Conservation (phyloP, 2,113 vertebrate species). For the Scartelaos histophorus region DNA sequence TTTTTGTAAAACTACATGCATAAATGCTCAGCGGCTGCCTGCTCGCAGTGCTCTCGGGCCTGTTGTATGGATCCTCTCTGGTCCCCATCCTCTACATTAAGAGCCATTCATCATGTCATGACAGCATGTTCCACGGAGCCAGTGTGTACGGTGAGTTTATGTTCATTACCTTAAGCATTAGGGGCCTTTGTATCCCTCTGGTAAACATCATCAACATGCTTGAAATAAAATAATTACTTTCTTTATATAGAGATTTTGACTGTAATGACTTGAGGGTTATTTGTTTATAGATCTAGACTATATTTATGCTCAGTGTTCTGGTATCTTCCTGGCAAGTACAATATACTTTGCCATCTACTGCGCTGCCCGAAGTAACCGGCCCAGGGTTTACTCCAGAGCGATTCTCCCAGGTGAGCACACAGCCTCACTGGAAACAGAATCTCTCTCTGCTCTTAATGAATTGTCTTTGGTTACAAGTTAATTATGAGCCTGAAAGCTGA, state of each 20-base stretch:
- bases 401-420: conserved; percentile 81
- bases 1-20: not conserved
- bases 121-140: conserved; percentile 80
- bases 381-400: conserved; percentile 81
- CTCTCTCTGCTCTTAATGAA: too few relatives aligned
- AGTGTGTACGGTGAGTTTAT: conserved; percentile 83
- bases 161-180: not conserved
- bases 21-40: conserved; percentile 79
- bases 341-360: conserved; percentile 89
- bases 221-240: not conserved
- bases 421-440: not conserved
- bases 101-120: conserved; percentile 79
- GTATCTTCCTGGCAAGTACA: conserved; percentile 86
- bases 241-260: not conserved
- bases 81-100: conserved; percentile 90
- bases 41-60: conserved; percentile 82
- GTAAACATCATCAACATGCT: not conserved
- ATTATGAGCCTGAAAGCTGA: too few relatives aligned
- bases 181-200: not conserved
- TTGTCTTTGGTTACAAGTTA: too few relatives aligned
- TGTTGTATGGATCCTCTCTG: conserved; percentile 85
- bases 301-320: conserved; percentile 84
- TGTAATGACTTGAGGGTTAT: not conserved
- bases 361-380: conserved; percentile 81
- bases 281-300: conserved; percentile 85